Evolutionary conservation across 2,888 invertebrate species (phyloP).

Genomic region (Stenolophus ochropezus): DNA sequence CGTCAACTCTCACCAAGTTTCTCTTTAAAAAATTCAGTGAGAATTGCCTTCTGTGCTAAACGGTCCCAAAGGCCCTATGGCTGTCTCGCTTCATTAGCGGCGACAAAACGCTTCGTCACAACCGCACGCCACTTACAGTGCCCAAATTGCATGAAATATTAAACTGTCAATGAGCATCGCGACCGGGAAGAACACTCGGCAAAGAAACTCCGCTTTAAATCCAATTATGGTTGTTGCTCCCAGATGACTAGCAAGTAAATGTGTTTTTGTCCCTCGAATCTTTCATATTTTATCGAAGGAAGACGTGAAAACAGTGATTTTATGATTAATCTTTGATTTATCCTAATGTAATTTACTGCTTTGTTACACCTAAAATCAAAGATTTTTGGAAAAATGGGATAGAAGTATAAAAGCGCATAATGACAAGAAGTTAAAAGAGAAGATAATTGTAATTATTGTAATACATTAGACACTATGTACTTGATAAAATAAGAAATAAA

Average conservation of each 20-base stretch:
- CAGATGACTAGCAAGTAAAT: background rate
- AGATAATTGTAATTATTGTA: no score
- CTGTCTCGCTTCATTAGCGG: constrained; percentile 22
- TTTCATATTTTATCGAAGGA: background rate
- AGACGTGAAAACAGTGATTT: background rate
- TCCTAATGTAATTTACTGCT: background rate
- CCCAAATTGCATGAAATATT: constrained; percentile 24
- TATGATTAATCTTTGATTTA: no score
- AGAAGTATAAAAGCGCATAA: no score
- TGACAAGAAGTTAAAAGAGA: no score
- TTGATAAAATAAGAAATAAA: no score
- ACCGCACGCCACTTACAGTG: background rate
- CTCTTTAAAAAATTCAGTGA: background rate
- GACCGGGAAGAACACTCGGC: background rate
- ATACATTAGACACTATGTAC: no score
- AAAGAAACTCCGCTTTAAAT: background rate
- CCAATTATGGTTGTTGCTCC: background rate
- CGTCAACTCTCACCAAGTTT: no score
- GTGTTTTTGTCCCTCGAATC: background rate
- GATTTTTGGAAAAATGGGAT: no score
- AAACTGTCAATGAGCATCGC: constrained; percentile 27
- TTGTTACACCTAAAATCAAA: background rate
- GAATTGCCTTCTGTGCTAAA: background rate
- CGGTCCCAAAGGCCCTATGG: background rate
- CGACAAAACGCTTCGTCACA: constrained; percentile 19